Base-by-base conservation (phyloP, 2,888 invertebrate genomes). In the Galerucella nymphaeae region DNA sequence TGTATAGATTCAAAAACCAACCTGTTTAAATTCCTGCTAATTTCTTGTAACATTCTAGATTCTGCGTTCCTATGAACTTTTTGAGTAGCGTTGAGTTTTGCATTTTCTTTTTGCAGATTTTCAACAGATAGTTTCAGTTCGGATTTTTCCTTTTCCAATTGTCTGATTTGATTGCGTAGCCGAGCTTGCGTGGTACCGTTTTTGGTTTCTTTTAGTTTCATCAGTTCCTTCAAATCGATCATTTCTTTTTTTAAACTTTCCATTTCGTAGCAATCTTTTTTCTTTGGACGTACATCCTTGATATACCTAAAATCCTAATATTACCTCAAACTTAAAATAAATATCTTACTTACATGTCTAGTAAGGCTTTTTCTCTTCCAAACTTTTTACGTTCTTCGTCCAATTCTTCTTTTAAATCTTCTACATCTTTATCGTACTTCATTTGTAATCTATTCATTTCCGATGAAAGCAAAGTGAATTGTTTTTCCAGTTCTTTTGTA, bases 41-140 rank as follows among this genome's bases (percentile, higher is more conserved):
- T 94, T 85, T 93, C 91, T 80, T 93, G 91, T 75, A 94, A 88
- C 85, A 93, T 91, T 87, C 92, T 93, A 45, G 92, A 90, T 76
- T 93, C 94, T n/a, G 90, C 88, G 57, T 82, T 80, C 69, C 91
- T 86, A 72, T 90, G 85, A 11, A 90, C 85, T 76, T 90, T 87
- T 83, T 91, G 90, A 71, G 89, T 89, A 61, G 90, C 90, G 75
- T 20, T 88, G 67, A 92, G 86, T 82, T 90, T 89, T 75, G 89
- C 89, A 81, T 92, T 93, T 82, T 91, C 91, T 80, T 90, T 92
- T 76, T 89, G 91, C 5, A 94, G 82, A 80, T 90, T 90, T 70
- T 93, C 93, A 18, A 93, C 85, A 84, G 94, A 92, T 66, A 89
- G 88, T 77, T 91, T 90, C 38, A 92, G 84, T 61, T 89, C 89